These are phyloP conservation scores for Leptinotarsa juncta DNA, from an alignment of 2,888 invertebrate species.

Conservation along the genomic window DNA sequence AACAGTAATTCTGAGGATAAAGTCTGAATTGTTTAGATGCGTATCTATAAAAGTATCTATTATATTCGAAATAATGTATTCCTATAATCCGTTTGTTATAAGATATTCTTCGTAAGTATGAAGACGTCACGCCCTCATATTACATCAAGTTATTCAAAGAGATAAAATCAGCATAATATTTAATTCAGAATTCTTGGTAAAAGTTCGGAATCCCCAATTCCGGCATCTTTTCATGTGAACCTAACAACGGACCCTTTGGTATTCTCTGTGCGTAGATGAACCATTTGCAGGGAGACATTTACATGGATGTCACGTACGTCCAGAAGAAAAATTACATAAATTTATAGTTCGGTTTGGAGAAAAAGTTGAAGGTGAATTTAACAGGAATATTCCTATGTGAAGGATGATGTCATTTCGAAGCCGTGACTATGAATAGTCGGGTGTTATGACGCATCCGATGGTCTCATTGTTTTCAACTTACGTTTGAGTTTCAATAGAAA, in stretches of 20 bases:
- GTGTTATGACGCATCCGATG: neutral
- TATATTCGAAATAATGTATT: slow-evolving; percentile 19
- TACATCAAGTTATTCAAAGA: slow-evolving; percentile 24
- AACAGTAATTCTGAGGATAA: neutral
- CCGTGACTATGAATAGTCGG: slow-evolving; percentile 25
- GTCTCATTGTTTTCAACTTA: neutral
- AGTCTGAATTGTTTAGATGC: neutral
- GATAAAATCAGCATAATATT: slow-evolving; percentile 44
- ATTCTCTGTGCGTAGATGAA: slow-evolving; percentile 33
- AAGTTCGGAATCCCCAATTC: slow-evolving; percentile 37
- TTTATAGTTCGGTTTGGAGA: slow-evolving; percentile 36
- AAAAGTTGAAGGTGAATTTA: slow-evolving; percentile 39
- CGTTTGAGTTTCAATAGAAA: too few relatives aligned
- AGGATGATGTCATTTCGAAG: slow-evolving; percentile 26
- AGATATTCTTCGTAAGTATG: slow-evolving; percentile 17
- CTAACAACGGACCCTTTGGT: slow-evolving; percentile 25
- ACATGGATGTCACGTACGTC: slow-evolving; percentile 41
- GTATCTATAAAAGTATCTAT: slow-evolving; percentile 14
- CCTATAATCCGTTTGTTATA: slow-evolving; percentile 17
- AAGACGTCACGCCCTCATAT: slow-evolving; percentile 28
- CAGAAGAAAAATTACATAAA: slow-evolving; percentile 44
- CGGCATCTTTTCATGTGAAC: slow-evolving; percentile 19
- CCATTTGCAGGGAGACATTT: slow-evolving; percentile 35
- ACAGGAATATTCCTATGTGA: slow-evolving; percentile 33
- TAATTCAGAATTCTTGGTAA: slow-evolving; percentile 42